Percentiles rank a stretch among this genome's conserved stretches.
These are phyloP conservation scores for Bombus vancouverensis DNA, from an alignment of 1,140 invertebrate genomes.

Conservation along the genomic window DNA sequence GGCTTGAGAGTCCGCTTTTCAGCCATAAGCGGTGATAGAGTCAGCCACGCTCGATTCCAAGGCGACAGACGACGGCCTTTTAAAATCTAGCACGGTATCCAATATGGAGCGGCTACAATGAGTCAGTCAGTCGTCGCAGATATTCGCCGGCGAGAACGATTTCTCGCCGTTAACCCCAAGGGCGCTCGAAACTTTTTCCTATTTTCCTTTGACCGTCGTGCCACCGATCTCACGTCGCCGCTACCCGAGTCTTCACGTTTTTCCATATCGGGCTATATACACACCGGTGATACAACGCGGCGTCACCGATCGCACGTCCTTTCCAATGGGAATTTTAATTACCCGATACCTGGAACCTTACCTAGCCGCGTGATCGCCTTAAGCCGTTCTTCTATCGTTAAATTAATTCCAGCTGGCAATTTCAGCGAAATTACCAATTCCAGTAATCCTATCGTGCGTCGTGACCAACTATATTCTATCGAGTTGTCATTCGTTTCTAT, in stretches of 20 bases:
- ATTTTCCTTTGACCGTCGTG: conserved; percentile 7
- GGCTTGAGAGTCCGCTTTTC: conserved; percentile 23
- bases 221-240: not conserved
- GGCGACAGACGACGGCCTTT: conserved; percentile 50
- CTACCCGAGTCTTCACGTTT: conserved; percentile 4
- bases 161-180: conserved; percentile 44
- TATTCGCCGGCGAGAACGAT: conserved; percentile 40
- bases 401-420: not conserved
- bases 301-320: not conserved
- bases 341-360: conserved; percentile 35
- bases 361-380: conserved; percentile 4
- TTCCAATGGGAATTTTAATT: conserved; percentile 43
- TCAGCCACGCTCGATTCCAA: conserved; percentile 4
- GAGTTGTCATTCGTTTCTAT: not conserved
- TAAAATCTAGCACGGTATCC: conserved; percentile 54
- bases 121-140: conserved; percentile 36
- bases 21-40: conserved; percentile 40
- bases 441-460: not conserved
- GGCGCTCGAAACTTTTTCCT: conserved; percentile 32
- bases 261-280: not conserved
- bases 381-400: not conserved
- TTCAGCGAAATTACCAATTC: not conserved
- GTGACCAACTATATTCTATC: not conserved
- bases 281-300: not conserved
- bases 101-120: conserved; percentile 51